phyloP scores from a whole-genome alignment of 2,797 vertebrate species.

The Eulemur mongoz region DNA sequence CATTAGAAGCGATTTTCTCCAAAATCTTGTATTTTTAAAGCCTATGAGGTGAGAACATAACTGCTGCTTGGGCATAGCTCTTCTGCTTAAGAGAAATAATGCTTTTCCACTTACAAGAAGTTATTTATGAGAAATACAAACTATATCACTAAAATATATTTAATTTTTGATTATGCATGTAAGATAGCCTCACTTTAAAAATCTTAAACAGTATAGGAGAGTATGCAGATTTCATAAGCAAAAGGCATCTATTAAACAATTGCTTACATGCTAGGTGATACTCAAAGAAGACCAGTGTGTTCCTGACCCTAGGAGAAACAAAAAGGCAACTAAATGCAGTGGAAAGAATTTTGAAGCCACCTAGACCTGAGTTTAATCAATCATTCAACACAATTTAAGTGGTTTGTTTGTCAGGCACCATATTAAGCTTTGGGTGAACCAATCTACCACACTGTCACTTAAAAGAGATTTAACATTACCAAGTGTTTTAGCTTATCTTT shows the following conservation, averaged over 20 bases:
- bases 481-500: neutral
- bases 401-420: neutral
- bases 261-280: neutral
- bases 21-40: neutral
- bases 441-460: neutral
- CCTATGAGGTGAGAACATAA: neutral
- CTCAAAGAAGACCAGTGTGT: neutral
- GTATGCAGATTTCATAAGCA: neutral
- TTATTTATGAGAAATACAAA: neutral
- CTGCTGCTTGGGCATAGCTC: neutral
- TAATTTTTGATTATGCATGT: neutral
- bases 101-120: neutral
- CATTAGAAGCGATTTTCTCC: neutral
- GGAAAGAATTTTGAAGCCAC: neutral
- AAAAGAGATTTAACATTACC: neutral
- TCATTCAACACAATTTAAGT: neutral
- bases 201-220: neutral
- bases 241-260: neutral
- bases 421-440: neutral
- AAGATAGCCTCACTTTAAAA: neutral
- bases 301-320: neutral
- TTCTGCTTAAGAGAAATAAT: neutral
- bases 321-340: neutral
- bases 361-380: neutral
- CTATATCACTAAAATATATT: neutral